Conservation (phyloP, 2,888 invertebrate genomes). For the Aplocera efformata region DNA sequence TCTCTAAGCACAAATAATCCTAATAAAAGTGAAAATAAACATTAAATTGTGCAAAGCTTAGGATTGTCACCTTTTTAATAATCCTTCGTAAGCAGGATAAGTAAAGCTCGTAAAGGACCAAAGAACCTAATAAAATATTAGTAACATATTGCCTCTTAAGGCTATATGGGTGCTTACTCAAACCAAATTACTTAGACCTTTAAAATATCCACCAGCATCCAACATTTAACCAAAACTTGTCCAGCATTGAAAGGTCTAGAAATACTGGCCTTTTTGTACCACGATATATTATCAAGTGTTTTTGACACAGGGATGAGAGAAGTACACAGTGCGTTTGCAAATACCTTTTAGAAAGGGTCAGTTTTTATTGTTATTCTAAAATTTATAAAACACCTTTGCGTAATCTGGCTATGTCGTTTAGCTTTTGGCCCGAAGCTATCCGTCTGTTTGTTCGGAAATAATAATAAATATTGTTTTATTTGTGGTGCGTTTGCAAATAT, state of each 20-base stretch:
- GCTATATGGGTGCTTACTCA: slow-evolving; percentile 22
- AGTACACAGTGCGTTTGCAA: slow-evolving; percentile 29
- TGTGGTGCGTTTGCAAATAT: too few relatives aligned
- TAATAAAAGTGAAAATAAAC: slow-evolving; percentile 2
- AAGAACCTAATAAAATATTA: slow-evolving; percentile 45
- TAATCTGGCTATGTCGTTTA: slow-evolving; percentile 7
- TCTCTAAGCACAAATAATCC: too few relatives aligned
- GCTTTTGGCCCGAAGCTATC: background rate
- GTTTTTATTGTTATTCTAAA: slow-evolving; percentile 27
- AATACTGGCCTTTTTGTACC: slow-evolving; percentile 26
- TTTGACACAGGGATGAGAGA: slow-evolving; percentile 47
- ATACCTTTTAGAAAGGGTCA: slow-evolving; percentile 20
- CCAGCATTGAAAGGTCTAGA: slow-evolving; percentile 17
- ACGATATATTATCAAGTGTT: slow-evolving; percentile 54
- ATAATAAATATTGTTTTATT: too few relatives aligned
- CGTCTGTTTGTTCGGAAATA: background rate
- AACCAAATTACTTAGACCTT: slow-evolving; percentile 28
- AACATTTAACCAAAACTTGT: background rate
- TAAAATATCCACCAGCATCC: background rate
- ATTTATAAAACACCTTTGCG: slow-evolving; percentile 15
- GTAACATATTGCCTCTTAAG: slow-evolving; percentile 41
- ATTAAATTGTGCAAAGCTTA: slow-evolving; percentile 16
- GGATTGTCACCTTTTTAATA: slow-evolving; percentile 39
- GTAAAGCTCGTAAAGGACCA: slow-evolving; percentile 34
- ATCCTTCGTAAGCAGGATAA: slow-evolving; percentile 33